Evolutionary conservation across 2,797 vertebrate genomes (phyloP).

Genomic region (Alfaro cultratus): DNA sequence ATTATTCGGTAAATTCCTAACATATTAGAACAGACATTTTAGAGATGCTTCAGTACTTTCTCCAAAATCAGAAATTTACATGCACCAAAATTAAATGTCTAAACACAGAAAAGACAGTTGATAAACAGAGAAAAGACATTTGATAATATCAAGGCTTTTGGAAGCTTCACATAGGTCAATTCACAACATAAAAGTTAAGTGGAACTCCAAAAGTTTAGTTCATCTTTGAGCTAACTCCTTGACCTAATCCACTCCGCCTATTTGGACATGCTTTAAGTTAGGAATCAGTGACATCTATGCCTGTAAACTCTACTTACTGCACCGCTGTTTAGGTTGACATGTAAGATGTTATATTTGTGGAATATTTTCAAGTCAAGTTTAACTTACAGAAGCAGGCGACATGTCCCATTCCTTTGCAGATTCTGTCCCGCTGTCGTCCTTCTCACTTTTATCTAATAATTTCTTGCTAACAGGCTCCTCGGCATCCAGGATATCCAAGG

Average conservation of each 20-base stretch:
- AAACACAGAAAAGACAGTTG: neutral
- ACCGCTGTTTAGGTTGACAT: neutral
- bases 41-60: neutral
- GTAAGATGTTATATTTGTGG: neutral
- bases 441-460: conserved; percentile 88
- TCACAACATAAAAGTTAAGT: neutral
- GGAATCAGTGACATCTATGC: neutral
- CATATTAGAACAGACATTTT: neutral
- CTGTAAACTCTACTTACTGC: neutral
- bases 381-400: conserved; percentile 91
- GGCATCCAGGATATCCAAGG: conserved; percentile 95
- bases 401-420: conserved; percentile 91
- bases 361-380: neutral
- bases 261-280: neutral
- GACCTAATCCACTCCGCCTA: neutral
- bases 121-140: neutral
- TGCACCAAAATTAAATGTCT: neutral
- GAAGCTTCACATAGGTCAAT: neutral
- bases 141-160: neutral
- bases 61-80: neutral
- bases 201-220: neutral
- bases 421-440: conserved; percentile 89
- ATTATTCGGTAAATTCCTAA: neutral
- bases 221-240: neutral
- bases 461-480: conserved; percentile 93